A percentile compares a stretch with the other conserved stretches of the same genome.
These are phyloP conservation scores for Isichthys henryi DNA, from an alignment of 2,113 vertebrate genomes.

Conservation along the genomic window DNA sequence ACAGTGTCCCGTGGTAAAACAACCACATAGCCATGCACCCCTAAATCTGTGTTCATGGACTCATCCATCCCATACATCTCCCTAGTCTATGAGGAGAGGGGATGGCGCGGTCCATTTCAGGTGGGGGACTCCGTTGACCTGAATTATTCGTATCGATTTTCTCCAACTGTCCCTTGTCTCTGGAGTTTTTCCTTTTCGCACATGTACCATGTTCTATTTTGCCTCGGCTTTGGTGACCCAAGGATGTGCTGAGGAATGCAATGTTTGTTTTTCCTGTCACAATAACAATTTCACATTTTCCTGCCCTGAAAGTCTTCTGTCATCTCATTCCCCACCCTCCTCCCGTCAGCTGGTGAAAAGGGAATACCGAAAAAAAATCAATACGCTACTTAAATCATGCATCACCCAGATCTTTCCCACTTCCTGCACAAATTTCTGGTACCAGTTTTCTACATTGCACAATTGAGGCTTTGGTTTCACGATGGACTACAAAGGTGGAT, in stretches of 20 bases:
- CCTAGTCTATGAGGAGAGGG: neutral
- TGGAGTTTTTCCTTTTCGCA: neutral
- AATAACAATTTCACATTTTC: neutral
- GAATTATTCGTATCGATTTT: neutral
- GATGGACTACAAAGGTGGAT: neutral
- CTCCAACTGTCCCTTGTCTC: neutral
- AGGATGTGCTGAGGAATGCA: neutral
- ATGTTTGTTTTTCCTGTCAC: neutral
- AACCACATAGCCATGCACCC: neutral
- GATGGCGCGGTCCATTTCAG: neutral
- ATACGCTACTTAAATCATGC: neutral
- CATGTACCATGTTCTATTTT: neutral
- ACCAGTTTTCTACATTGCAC: neutral
- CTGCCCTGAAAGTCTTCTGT: neutral
- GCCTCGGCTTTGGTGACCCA: neutral
- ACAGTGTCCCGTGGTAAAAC: neutral
- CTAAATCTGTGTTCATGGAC: neutral
- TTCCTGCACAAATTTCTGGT: neutral
- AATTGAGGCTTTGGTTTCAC: neutral
- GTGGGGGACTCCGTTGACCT: neutral
- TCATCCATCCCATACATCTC: neutral
- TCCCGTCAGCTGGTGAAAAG: neutral
- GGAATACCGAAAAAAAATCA: neutral
- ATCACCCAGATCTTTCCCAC: neutral
- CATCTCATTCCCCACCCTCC: neutral